These are phyloP conservation scores for Plectrocnemia conspersa DNA, from an alignment of 1,140 invertebrate genomes.

Conservation along the genomic window DNA sequence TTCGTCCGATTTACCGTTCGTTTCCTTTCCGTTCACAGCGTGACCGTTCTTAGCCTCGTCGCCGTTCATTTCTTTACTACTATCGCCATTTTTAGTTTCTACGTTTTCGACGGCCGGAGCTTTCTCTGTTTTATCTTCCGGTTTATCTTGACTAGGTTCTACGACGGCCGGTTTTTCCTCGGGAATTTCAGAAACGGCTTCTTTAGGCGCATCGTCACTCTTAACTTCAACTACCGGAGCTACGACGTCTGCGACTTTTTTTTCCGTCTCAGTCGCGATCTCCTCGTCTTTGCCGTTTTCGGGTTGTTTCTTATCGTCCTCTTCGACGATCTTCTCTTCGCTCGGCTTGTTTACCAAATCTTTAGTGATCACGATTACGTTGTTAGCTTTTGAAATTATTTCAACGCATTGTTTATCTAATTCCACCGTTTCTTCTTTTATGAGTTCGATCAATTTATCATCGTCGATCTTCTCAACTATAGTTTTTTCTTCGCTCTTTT, in stretches of 20 bases:
- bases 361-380: too few relatives aligned
- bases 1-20: slow-evolving; percentile 17
- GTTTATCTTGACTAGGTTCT: not conserved
- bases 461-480: slow-evolving; percentile 10
- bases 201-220: not conserved
- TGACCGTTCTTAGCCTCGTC: slow-evolving; percentile 2
- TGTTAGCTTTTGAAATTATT: slow-evolving; percentile 31
- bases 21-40: slow-evolving; percentile 18
- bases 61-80: not conserved
- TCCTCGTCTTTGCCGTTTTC: not conserved
- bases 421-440: slow-evolving; percentile 26
- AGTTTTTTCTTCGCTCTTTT: not conserved
- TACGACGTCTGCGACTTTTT: not conserved
- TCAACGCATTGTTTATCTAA: slow-evolving; percentile 32
- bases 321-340: not conserved
- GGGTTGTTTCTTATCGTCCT: not conserved
- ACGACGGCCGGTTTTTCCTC: not conserved
- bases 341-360: too few relatives aligned
- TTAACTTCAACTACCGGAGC: slow-evolving; percentile 11
- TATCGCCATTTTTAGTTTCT: slow-evolving; percentile 15
- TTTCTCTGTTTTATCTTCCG: not conserved
- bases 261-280: not conserved
- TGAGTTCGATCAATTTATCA: slow-evolving; percentile 27
- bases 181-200: not conserved
- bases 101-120: not conserved